Evolutionary conservation across 2,797 vertebrate species (phyloP).

Genomic region (Microctenopoma steveboyesi): DNA sequence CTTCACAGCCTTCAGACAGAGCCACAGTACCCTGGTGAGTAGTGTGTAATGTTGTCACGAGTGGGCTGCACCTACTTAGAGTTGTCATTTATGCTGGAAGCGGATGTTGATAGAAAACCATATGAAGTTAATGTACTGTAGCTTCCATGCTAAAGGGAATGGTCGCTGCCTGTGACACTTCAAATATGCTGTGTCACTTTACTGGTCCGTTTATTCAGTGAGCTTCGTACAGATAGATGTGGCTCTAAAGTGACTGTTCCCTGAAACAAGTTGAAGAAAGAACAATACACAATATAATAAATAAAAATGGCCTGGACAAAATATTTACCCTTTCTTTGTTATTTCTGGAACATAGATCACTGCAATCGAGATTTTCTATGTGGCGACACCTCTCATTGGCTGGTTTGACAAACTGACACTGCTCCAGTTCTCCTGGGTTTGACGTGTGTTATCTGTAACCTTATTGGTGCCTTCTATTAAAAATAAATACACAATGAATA

Average conservation of each 20-base stretch:
- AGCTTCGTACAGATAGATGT: not conserved
- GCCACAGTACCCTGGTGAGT: not conserved
- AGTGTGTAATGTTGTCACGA: not conserved
- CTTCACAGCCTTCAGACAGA: not conserved
- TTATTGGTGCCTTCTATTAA: no score
- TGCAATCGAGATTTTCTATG: no score
- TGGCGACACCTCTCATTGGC: no score
- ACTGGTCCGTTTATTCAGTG: not conserved
- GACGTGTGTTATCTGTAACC: not conserved
- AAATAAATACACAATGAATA: no score
- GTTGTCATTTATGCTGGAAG: not conserved
- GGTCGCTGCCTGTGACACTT: not conserved
- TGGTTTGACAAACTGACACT: no score
- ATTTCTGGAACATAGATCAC: not conserved
- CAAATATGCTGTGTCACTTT: not conserved
- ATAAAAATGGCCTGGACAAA: no score
- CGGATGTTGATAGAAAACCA: conserved; percentile 16
- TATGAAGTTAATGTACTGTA: conserved; percentile 26
- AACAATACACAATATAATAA: no score
- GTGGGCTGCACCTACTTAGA: conserved; percentile 1
- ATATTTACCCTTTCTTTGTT: no score
- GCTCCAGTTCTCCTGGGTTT: not conserved
- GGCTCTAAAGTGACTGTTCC: not conserved
- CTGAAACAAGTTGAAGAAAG: no score
- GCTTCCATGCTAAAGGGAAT: not conserved